Evolutionary conservation across 37 sponge, comb jelly and placozoan species (phyloP).

Genomic region (Tethya wilhelma): DNA sequence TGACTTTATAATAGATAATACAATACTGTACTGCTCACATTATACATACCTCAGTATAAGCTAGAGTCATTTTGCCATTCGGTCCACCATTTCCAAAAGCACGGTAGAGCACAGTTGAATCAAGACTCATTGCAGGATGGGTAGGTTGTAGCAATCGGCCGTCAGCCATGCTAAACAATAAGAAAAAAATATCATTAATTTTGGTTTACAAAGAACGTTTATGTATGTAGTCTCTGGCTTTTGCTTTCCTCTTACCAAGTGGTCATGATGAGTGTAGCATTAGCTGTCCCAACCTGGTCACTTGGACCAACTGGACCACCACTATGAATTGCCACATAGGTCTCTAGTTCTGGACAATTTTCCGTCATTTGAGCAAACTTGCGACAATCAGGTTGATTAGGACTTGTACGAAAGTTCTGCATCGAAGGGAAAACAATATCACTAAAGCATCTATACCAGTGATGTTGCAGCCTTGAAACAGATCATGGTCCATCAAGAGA

Average conservation of each 20-base stretch:
- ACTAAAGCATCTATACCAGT: too few relatives aligned
- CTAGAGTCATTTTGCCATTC: conserved; percentile 60
- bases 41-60: conserved; percentile 59
- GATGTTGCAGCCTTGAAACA: too few relatives aligned
- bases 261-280: conserved; percentile 69
- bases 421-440: too few relatives aligned
- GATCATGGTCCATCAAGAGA: too few relatives aligned
- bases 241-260: conserved; percentile 50
- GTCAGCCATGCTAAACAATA: conserved; percentile 65
- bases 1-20: too few relatives aligned
- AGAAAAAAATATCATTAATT: too few relatives aligned
- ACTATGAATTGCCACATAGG: conserved; percentile 59
- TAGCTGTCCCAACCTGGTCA: conserved; percentile 38
- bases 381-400: conserved; percentile 29
- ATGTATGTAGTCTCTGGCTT: neutral
- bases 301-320: conserved; percentile 78
- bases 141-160: conserved; percentile 76
- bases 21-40: too few relatives aligned
- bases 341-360: conserved; percentile 63
- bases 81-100: conserved; percentile 68
- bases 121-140: conserved; percentile 67
- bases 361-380: conserved; percentile 6
- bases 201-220: neutral
- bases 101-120: conserved; percentile 67
- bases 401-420: conserved; percentile 56